Evolutionary conservation across 2,113 vertebrate species (phyloP).

Genomic region (Eudyptes chrysolophus): DNA sequence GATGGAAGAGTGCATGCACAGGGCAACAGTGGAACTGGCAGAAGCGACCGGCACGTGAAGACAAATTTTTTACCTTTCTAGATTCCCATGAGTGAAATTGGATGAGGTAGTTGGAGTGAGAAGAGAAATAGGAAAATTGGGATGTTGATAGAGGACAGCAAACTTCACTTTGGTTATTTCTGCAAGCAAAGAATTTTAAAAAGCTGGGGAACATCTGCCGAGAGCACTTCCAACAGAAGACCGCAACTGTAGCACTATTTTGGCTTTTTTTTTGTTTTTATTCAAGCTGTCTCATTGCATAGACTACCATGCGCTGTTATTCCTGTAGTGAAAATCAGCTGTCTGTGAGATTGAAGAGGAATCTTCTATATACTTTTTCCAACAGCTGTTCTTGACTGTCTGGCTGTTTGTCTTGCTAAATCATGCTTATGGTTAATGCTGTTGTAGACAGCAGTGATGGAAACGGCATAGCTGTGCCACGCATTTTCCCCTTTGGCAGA

Average conservation of each 20-base stretch:
- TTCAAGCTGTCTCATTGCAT: background rate
- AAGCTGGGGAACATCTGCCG: background rate
- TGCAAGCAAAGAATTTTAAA: background rate
- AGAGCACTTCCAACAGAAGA: background rate
- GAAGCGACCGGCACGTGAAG: background rate
- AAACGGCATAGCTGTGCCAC: background rate
- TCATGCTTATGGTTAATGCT: background rate
- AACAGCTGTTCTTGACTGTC: background rate
- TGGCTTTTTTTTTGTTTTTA: background rate
- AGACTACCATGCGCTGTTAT: background rate
- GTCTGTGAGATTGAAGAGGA: background rate
- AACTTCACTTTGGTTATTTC: background rate
- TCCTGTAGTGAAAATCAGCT: background rate
- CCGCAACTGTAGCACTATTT: background rate
- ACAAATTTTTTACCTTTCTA: background rate
- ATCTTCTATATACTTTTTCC: background rate
- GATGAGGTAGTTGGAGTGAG: background rate
- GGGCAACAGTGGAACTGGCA: background rate
- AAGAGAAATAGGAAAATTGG: background rate
- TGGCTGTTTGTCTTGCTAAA: background rate
- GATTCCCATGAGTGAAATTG: background rate
- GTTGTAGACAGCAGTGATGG: background rate
- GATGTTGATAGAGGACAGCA: background rate
- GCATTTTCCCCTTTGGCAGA: background rate
- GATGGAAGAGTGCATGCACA: fast-evolving